Evolutionary conservation across 1,140 invertebrate species (phyloP).

Genomic region (Cyclargus thomasi): DNA sequence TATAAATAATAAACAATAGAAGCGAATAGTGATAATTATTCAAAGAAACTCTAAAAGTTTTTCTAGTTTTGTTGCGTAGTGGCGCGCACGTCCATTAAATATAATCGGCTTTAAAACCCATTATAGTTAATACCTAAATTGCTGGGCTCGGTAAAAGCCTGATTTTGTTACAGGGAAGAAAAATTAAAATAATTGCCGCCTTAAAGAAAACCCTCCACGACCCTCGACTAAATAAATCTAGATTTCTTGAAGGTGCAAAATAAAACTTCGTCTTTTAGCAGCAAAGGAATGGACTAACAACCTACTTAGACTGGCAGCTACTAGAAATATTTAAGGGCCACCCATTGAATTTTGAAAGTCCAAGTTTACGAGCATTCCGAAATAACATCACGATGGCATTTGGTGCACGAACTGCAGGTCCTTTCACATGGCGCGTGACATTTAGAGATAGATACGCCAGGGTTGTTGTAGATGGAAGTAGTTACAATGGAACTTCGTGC

Average conservation of each 20-base stretch:
- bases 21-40: neutral
- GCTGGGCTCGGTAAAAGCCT: slow-evolving; percentile 5
- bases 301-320: neutral
- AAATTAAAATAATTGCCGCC: slow-evolving; percentile 5
- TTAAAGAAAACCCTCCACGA: neutral
- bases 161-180: neutral
- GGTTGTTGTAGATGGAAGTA: neutral
- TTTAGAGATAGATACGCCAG: slow-evolving; percentile 41
- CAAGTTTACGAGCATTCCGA: slow-evolving; percentile 27
- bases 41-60: neutral
- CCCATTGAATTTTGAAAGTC: slow-evolving; percentile 18
- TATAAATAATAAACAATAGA: too few species aligned
- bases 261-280: neutral
- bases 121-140: slow-evolving; percentile 14
- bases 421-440: slow-evolving; percentile 56
- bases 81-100: slow-evolving; percentile 5
- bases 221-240: neutral
- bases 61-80: neutral
- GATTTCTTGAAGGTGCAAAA: neutral
- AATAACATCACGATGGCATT: slow-evolving; percentile 56
- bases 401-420: slow-evolving; percentile 41
- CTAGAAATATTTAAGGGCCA: slow-evolving; percentile 12
- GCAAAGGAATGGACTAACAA: neutral
- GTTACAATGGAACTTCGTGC: slow-evolving; percentile 22
- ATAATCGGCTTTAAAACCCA: slow-evolving; percentile 13